These are phyloP conservation scores for Thymelicus sylvestris DNA, from an alignment of 2,888 invertebrate genomes.

Conservation along the genomic window DNA sequence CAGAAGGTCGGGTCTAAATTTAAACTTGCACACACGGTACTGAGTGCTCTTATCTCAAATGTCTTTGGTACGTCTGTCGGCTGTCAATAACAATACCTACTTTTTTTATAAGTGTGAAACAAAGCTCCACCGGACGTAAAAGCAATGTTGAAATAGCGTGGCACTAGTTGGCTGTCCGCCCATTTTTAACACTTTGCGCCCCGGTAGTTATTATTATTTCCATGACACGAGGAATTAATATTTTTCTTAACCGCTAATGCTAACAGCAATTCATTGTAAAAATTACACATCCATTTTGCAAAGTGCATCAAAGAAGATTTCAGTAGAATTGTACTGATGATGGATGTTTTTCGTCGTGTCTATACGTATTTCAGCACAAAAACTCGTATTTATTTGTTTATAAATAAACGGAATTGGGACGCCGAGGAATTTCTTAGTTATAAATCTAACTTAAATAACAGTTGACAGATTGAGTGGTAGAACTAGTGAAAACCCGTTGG, in stretches of 20 bases:
- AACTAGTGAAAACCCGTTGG: slow-evolving; percentile 16
- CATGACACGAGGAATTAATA: slow-evolving; percentile 48
- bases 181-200: slow-evolving; percentile 68
- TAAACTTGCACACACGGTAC: slow-evolving; percentile 34
- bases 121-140: slow-evolving; percentile 55
- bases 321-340: not conserved
- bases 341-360: not conserved
- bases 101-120: slow-evolving; percentile 50
- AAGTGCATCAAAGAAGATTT: slow-evolving; percentile 26
- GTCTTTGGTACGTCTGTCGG: slow-evolving; percentile 40
- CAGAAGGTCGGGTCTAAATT: slow-evolving; percentile 27
- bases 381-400: not conserved
- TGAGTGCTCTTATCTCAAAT: slow-evolving; percentile 36
- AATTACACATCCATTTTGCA: slow-evolving; percentile 17
- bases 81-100: slow-evolving; percentile 47
- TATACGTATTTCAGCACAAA: slow-evolving; percentile 4
- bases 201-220: slow-evolving; percentile 52
- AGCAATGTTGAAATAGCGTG: slow-evolving; percentile 68
- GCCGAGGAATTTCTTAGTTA: not conserved
- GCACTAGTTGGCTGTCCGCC: slow-evolving; percentile 71
- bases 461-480: slow-evolving; percentile 25
- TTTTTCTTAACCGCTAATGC: slow-evolving; percentile 44
- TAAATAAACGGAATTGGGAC: not conserved
- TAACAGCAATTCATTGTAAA: slow-evolving; percentile 40
- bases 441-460: slow-evolving; percentile 26